Evolutionary conservation across 2,113 vertebrate genomes (phyloP).

Genomic region (Capreolus pygargus): DNA sequence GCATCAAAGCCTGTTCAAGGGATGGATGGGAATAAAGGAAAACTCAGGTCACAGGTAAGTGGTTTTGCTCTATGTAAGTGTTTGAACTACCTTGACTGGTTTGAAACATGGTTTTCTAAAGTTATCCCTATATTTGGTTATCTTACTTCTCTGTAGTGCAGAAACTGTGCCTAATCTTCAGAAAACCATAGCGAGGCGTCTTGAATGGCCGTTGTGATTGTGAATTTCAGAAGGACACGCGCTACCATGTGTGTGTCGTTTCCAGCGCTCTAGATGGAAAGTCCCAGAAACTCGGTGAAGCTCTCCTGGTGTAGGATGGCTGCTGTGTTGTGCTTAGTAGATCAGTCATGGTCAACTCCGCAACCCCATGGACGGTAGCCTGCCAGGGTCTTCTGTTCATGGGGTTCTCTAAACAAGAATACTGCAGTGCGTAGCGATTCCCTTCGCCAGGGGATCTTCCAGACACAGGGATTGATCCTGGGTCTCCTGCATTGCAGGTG

Average conservation of each 20-base stretch:
- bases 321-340: background rate
- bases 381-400: background rate
- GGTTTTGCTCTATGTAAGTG: background rate
- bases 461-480: background rate
- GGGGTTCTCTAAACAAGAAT: background rate
- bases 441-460: background rate
- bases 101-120: background rate
- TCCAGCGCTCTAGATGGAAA: background rate
- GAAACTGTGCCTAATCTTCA: constrained; percentile 10
- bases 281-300: background rate
- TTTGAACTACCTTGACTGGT: background rate
- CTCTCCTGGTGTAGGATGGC: background rate
- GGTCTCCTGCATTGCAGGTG: background rate
- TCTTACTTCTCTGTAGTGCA: background rate
- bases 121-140: background rate
- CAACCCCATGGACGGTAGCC: background rate
- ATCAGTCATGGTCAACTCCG: background rate
- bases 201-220: background rate
- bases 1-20: constrained; percentile 90
- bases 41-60: constrained; percentile 88
- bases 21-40: constrained; percentile 91
- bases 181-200: background rate
- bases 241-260: background rate
- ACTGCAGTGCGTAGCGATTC: background rate
- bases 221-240: background rate